Evolutionary conservation across 1,140 invertebrate genomes (phyloP), one percentile per base, ranked within the genome.

Genomic region (Drosophila tristis): DNA sequence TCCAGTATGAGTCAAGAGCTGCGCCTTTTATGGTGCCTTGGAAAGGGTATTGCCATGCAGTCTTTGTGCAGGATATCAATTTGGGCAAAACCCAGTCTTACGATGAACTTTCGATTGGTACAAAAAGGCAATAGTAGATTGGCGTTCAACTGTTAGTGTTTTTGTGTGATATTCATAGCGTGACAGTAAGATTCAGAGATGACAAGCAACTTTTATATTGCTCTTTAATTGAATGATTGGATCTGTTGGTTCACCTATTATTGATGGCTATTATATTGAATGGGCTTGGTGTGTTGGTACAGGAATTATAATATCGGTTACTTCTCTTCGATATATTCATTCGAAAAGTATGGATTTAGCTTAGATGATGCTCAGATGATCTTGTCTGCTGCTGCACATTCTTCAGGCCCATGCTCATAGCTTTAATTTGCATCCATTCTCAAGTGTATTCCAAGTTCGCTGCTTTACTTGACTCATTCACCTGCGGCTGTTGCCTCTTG

Each of bases 1-100:
- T 43, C 60, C 71, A 72, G 78, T 55, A 45, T 74, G 54, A 74
- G 68, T 77, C 65, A 65, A 71, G 54, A 64, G 75, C 66, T 78
- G 74, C 51, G 45, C 63, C 73, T 70, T 66, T 8, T 67, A 54
- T 75, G 65, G 59, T 26, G 74, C 39, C 57, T 7, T 49, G 39
- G 44, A 43, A 25, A 9, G 51, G 26, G 67, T 39, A 57, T 64
- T 16, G 51, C 50, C 54, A 61, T 55, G 13, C 13, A 57, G 15
- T 39, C 47, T 25, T 13, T 35, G 26, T 39, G 16, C 25, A 54
- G 56, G 56, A 60, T 73, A 73, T 63, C 35, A 8, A 31, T 55
- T 39, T 39, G 2, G 31, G 45, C 15, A 51, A 72, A 68, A 49
- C 44, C 31, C 31, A 67, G 31, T 42, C 51, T 43, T 25, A 9